Conservation (phyloP, 1,140 invertebrate genomes). For the Metopolophium dirhodum region DNA sequence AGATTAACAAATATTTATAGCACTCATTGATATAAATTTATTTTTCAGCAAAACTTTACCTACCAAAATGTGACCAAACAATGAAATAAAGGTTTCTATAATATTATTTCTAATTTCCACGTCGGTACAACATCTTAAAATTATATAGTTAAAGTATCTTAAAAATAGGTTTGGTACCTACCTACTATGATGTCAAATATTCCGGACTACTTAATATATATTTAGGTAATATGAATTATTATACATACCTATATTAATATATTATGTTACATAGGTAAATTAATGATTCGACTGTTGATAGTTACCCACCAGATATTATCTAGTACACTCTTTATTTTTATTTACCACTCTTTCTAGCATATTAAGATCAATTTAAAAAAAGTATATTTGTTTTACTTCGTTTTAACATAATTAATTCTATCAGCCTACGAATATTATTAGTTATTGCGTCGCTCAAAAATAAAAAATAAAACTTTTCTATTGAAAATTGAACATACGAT, state of each 20-base stretch:
- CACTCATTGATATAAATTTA: neutral
- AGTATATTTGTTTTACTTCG: no score
- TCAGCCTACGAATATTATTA: neutral
- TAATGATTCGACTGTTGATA: neutral
- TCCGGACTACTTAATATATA: neutral
- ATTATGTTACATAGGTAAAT: neutral
- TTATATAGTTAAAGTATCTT: neutral
- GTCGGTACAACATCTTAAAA: neutral
- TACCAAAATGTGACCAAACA: neutral
- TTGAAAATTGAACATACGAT: neutral
- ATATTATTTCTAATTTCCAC: neutral
- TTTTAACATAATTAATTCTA: neutral
- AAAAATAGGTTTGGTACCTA: neutral
- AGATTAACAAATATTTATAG: neutral
- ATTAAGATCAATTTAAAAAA: neutral
- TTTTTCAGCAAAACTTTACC: neutral
- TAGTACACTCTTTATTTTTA: no score
- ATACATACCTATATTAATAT: neutral
- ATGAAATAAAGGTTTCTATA: neutral
- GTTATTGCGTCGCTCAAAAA: neutral
- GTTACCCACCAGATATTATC: neutral
- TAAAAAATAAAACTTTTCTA: neutral
- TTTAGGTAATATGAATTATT: neutral
- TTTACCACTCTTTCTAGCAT: neutral
- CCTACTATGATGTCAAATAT: neutral